These are phyloP conservation scores for Muricea muricata DNA, from an alignment of 92 coral and sea anemone genomes.

Conservation along the genomic window DNA sequence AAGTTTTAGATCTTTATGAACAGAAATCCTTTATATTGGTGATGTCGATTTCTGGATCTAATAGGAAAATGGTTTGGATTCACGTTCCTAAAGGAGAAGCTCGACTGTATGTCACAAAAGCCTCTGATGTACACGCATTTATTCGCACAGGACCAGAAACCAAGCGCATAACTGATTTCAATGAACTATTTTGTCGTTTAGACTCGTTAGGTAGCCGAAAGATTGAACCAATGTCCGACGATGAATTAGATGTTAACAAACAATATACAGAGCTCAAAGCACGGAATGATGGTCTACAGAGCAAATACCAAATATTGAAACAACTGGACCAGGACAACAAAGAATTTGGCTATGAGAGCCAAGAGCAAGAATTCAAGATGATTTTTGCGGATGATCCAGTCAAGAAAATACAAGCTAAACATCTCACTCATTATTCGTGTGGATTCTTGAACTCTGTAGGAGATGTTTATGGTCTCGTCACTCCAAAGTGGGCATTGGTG, in stretches of 20 bases:
- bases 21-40: constrained; percentile 68
- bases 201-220: constrained; percentile 76
- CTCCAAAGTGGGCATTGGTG: constrained; percentile 79
- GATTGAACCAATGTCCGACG: constrained; percentile 49
- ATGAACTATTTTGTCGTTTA: constrained; percentile 65
- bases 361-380: constrained; percentile 70
- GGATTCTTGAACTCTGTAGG: constrained; percentile 72
- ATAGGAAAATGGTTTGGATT: constrained; percentile 50
- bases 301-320: constrained; percentile 27
- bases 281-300: not conserved
- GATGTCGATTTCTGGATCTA: constrained; percentile 36
- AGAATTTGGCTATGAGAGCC: constrained; percentile 59
- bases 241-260: constrained; percentile 32
- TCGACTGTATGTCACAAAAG: constrained; percentile 57
- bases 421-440: constrained; percentile 68
- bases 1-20: constrained; percentile 51
- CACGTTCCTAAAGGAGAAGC: constrained; percentile 74
- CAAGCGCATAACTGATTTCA: constrained; percentile 66
- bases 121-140: constrained; percentile 68
- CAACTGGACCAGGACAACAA: not conserved
- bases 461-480: constrained; percentile 78
- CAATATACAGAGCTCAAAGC: constrained; percentile 31
- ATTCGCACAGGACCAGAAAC: constrained; percentile 75
- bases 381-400: constrained; percentile 67
- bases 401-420: constrained; percentile 50